Evolutionary conservation across 2,113 vertebrate genomes (phyloP).

Genomic region (Microcebus jonahi): DNA sequence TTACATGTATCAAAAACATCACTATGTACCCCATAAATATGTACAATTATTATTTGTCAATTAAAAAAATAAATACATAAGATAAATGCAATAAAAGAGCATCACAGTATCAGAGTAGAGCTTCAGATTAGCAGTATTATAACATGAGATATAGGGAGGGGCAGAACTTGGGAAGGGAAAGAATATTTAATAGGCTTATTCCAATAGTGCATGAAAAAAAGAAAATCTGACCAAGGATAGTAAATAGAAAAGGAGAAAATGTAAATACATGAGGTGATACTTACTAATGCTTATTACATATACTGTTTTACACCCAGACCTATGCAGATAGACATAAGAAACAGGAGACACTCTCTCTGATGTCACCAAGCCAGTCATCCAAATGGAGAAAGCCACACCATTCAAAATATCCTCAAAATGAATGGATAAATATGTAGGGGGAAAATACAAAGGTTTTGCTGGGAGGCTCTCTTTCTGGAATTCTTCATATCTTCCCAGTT

Average conservation of each 20-base stretch:
- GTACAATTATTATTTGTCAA: too few relatives aligned
- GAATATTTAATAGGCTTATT: too few relatives aligned
- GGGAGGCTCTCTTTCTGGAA: neutral
- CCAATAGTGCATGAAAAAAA: neutral
- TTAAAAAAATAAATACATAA: too few relatives aligned
- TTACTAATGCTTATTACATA: neutral
- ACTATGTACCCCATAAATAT: too few relatives aligned
- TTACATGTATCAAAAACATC: too few relatives aligned
- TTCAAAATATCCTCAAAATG: neutral
- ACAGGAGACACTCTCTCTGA: neutral
- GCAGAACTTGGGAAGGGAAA: neutral
- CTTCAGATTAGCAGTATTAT: neutral
- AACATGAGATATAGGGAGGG: neutral
- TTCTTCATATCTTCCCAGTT: neutral
- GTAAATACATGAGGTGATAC: neutral
- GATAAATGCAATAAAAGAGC: too few relatives aligned
- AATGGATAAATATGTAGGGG: neutral
- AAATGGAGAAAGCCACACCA: neutral
- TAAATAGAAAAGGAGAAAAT: neutral
- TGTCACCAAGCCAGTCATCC: neutral
- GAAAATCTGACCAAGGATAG: neutral
- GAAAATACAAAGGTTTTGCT: neutral
- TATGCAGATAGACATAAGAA: neutral
- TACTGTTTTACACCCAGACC: neutral
- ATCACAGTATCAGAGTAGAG: rapidly evolving